Percentiles rank a stretch among this genome's conserved stretches.
phyloP scores from a whole-genome alignment of 2,888 invertebrate genomes.

The Microplitis manilae region DNA sequence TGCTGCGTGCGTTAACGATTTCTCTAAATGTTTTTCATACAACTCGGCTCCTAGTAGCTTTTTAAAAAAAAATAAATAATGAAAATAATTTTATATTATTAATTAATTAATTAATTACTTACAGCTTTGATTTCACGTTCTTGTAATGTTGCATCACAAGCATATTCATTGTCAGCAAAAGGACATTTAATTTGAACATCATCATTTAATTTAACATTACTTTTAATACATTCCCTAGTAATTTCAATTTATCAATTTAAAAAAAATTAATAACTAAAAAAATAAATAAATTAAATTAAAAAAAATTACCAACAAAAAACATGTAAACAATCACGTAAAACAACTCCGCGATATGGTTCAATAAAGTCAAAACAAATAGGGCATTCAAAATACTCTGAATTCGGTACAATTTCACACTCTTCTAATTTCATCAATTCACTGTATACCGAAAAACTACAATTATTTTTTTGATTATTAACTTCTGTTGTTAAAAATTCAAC shows the following conservation, averaged over 20 bases:
- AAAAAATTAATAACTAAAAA: not conserved
- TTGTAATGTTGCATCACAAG: not conserved
- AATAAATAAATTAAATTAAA: not conserved
- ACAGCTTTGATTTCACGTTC: conserved; percentile 11
- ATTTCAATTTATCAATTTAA: not conserved
- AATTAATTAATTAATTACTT: not conserved
- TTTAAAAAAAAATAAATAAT: not conserved
- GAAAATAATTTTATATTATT: not conserved
- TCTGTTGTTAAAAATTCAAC: not conserved
- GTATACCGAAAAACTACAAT: not conserved
- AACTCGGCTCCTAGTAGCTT: not conserved
- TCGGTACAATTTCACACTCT: conserved; percentile 1
- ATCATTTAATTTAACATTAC: not conserved
- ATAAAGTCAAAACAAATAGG: not conserved
- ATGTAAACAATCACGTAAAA: conserved; percentile 3
- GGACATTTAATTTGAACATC: not conserved
- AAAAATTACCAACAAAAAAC: conserved; percentile 6
- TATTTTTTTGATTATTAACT: not conserved
- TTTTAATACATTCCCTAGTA: not conserved
- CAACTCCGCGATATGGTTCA: not conserved
- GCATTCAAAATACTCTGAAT: not conserved
- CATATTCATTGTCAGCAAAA: not conserved
- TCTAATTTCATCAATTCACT: not conserved
- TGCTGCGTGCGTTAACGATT: not conserved
- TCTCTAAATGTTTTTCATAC: conserved; percentile 2